These are phyloP conservation scores for Mustelus asterias DNA, from an alignment of 2,113 vertebrate species.

Conservation along the genomic window DNA sequence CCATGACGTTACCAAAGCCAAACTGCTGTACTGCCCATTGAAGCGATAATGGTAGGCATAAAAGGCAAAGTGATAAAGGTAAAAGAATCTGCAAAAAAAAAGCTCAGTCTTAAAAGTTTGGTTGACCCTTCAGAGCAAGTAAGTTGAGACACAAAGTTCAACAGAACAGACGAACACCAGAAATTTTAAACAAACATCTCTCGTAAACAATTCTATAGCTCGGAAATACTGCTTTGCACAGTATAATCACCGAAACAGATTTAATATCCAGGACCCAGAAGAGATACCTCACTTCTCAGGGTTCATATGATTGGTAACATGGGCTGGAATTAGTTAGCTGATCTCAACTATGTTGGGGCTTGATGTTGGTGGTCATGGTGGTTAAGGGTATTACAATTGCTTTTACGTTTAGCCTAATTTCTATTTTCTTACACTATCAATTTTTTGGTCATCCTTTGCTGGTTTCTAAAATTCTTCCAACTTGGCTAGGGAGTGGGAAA, in stretches of 20 bases:
- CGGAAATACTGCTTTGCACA: background rate
- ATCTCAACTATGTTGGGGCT: background rate
- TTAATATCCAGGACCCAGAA: background rate
- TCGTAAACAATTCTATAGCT: background rate
- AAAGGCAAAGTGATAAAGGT: constrained; percentile 95
- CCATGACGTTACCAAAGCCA: constrained; percentile 95
- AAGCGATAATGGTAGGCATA: constrained; percentile 98
- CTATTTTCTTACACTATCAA: background rate
- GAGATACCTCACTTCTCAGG: background rate
- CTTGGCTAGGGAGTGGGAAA: background rate
- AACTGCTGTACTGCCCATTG: constrained; percentile 96
- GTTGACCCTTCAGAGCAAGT: background rate
- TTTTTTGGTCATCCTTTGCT: background rate
- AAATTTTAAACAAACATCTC: background rate
- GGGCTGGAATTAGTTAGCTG: background rate
- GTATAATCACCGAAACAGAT: background rate
- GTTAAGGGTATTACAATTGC: background rate
- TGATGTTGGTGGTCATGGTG: too few relatives aligned
- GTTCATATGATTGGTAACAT: background rate
- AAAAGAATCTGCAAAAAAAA: constrained; percentile 78
- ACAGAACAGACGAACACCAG: background rate
- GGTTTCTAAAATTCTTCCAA: background rate
- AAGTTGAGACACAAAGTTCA: background rate
- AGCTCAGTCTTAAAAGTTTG: background rate
- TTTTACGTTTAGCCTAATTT: background rate